These are phyloP conservation scores for Pinctada fucata DNA, from an alignment of 2,888 invertebrate genomes.

Conservation along the genomic window DNA sequence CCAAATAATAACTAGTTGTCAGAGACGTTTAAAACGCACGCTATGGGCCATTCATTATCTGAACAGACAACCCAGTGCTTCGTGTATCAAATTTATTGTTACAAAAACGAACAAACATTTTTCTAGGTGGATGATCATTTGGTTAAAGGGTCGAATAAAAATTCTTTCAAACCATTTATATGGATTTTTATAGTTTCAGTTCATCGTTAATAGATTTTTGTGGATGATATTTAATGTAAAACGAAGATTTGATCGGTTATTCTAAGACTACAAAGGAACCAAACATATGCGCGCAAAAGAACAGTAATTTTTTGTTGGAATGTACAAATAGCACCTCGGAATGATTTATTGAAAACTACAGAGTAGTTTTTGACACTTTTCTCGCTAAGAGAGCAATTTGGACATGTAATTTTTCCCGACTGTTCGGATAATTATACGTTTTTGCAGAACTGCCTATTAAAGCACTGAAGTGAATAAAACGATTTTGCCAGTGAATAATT, in stretches of 20 bases:
- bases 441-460: constrained; percentile 20
- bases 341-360: constrained; percentile 17
- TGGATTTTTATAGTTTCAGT: constrained; percentile 13
- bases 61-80: constrained; percentile 16
- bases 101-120: constrained; percentile 21
- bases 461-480: background rate
- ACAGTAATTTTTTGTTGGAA: constrained; percentile 2
- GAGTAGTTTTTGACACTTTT: constrained; percentile 23
- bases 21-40: constrained; percentile 22
- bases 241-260: background rate
- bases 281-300: background rate
- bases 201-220: constrained; percentile 13
- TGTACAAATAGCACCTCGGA: background rate
- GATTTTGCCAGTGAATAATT: constrained; percentile 11
- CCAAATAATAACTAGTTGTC: constrained; percentile 32
- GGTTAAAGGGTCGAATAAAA: constrained; percentile 19
- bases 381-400: constrained; percentile 37
- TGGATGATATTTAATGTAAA: constrained; percentile 2
- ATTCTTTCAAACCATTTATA: constrained; percentile 27
- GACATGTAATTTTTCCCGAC: constrained; percentile 17
- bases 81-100: constrained; percentile 15
- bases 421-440: constrained; percentile 26
- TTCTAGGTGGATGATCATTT: constrained; percentile 24
- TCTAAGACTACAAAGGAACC: background rate
- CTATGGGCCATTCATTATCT: constrained; percentile 27